Percentiles rank a stretch among this genome's conserved stretches.
phyloP scores from a whole-genome alignment of 2,797 vertebrate species.

The Oreochromis mossambicus region DNA sequence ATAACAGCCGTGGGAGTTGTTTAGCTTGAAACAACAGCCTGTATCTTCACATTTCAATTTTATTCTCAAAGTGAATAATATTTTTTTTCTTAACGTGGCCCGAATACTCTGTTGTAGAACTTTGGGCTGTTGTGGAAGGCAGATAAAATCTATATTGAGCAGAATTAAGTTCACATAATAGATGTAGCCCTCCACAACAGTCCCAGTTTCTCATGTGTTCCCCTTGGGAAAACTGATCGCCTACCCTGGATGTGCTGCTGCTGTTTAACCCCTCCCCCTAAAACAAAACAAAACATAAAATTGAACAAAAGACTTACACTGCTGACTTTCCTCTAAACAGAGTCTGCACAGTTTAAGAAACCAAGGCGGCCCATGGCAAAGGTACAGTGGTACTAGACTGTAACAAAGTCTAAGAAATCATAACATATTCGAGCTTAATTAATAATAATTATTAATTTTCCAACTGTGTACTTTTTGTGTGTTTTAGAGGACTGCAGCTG shows the following conservation, averaged over 20 bases:
- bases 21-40: not conserved
- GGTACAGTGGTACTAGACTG: slow-evolving; percentile 41
- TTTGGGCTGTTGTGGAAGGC: not conserved
- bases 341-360: slow-evolving; percentile 79
- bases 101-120: not conserved
- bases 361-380: slow-evolving; percentile 51
- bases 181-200: not conserved
- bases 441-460: not conserved
- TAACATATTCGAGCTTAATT: not conserved
- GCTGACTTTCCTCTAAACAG: slow-evolving; percentile 46
- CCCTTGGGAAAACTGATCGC: not conserved
- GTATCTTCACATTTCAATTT: not conserved
- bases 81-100: not conserved
- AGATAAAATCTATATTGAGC: not conserved
- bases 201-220: not conserved
- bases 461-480: not conserved
- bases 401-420: not conserved
- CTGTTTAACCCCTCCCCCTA: not conserved
- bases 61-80: not conserved
- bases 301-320: not conserved
- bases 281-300: not conserved
- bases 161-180: not conserved
- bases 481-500: slow-evolving; percentile 40
- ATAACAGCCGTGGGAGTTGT: not conserved
- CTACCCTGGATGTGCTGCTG: not conserved